A percentile compares a stretch with the other conserved stretches of the same genome.
Conservation (phyloP, 2,113 vertebrate species). For the Ginglymostoma cirratum region DNA sequence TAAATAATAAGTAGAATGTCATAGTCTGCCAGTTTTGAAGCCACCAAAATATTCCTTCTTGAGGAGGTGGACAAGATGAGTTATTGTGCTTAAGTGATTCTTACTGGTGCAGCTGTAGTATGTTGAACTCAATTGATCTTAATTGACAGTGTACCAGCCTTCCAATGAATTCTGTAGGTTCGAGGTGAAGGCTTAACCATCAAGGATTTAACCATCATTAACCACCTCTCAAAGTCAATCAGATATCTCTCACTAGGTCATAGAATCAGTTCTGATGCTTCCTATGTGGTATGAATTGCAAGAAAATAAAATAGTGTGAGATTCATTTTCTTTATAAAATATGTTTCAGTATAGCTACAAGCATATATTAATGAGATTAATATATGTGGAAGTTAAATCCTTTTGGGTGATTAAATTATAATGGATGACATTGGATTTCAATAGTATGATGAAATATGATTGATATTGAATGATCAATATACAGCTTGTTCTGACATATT, state of each 20-base stretch:
- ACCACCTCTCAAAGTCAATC: not conserved
- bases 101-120: not conserved
- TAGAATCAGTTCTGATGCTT: not conserved
- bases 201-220: not conserved
- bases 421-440: not conserved
- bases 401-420: not conserved
- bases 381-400: not conserved
- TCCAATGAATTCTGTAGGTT: not conserved
- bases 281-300: not conserved
- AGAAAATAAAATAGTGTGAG: not conserved
- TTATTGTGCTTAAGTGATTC: not conserved
- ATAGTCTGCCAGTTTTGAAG: not conserved
- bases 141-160: not conserved
- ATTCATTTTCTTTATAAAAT: not conserved
- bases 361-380: not conserved
- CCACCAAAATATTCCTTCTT: not conserved
- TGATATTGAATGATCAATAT: not conserved
- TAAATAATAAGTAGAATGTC: not conserved
- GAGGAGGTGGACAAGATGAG: not conserved
- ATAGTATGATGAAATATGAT: not conserved
- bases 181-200: not conserved
- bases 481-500: not conserved
- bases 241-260: not conserved
- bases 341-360: not conserved
- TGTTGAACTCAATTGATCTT: not conserved